These are phyloP conservation scores for Drosophila arizonae DNA, from an alignment of 1,140 invertebrate species.

Conservation along the genomic window DNA sequence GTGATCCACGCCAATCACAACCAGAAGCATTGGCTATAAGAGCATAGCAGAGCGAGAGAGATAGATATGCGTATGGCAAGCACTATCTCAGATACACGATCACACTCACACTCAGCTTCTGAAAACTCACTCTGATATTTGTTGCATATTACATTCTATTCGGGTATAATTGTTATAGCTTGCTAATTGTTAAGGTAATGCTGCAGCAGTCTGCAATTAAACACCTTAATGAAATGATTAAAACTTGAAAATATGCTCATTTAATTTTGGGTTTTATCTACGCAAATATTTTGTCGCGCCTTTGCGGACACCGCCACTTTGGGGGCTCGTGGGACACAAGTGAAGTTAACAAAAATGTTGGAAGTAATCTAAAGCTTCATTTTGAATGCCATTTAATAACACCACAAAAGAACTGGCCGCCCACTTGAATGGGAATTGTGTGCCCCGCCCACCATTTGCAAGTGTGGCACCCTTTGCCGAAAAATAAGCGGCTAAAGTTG, in stretches of 20 bases:
- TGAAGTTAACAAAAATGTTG: slow-evolving; percentile 45
- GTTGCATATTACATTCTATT: no score
- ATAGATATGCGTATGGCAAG: no score
- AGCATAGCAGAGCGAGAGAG: no score
- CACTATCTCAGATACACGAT: no score
- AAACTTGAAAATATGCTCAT: slow-evolving; percentile 9
- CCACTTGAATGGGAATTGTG: slow-evolving; percentile 28
- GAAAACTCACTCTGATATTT: no score
- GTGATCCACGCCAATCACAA: no score
- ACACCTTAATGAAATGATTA: slow-evolving; percentile 23
- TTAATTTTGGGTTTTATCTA: slow-evolving; percentile 11
- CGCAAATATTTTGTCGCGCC: background rate
- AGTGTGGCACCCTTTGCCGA: slow-evolving; percentile 33
- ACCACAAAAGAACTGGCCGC: slow-evolving; percentile 72
- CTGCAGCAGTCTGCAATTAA: no score
- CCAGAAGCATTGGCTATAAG: no score
- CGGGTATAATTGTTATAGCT: no score
- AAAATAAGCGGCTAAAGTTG: slow-evolving; percentile 57
- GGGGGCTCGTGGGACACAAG: background rate
- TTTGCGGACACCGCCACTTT: background rate
- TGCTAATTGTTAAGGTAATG: no score
- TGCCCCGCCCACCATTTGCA: slow-evolving; percentile 10
- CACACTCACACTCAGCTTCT: no score
- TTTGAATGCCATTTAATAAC: slow-evolving; percentile 79
- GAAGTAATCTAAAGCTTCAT: slow-evolving; percentile 69